Conservation (phyloP, 2,888 invertebrate species). For the Mimumesa dahlbomi region DNA sequence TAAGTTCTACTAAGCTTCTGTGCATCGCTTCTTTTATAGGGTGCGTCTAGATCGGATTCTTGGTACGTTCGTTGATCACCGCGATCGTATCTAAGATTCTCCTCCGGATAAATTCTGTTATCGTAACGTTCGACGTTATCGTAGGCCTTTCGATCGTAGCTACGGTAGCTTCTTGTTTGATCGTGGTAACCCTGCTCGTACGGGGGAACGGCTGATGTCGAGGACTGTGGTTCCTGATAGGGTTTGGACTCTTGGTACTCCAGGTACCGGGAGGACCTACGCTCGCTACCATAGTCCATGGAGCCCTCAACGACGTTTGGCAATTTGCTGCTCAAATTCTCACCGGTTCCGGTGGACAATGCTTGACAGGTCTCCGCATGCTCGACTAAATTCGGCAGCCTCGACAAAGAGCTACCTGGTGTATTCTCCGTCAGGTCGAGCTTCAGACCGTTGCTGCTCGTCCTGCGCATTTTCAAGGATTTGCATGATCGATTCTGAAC, state of each 20-base stretch:
- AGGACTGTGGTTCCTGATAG: slow-evolving; percentile 59
- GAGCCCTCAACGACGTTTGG: slow-evolving; percentile 80
- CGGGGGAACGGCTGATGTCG: slow-evolving; percentile 47
- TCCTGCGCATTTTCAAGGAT: slow-evolving; percentile 78
- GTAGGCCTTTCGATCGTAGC: slow-evolving; percentile 71
- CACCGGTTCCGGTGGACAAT: slow-evolving; percentile 67
- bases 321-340: slow-evolving; percentile 79
- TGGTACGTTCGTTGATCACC: slow-evolving; percentile 73
- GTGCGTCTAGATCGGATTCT: slow-evolving; percentile 77
- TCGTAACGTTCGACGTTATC: slow-evolving; percentile 74
- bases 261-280: slow-evolving; percentile 79
- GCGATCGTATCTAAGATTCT: slow-evolving; percentile 71
- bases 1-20: slow-evolving; percentile 70
- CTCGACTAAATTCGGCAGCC: slow-evolving; percentile 78
- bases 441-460: slow-evolving; percentile 77
- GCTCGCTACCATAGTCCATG: slow-evolving; percentile 80
- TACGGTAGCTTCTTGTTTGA: slow-evolving; percentile 57
- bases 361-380: slow-evolving; percentile 75
- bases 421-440: slow-evolving; percentile 79
- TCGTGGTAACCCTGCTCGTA: slow-evolving; percentile 66
- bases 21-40: slow-evolving; percentile 73
- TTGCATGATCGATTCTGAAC: slow-evolving; percentile 73
- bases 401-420: slow-evolving; percentile 77
- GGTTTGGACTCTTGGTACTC: slow-evolving; percentile 74
- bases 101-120: slow-evolving; percentile 75